These are phyloP conservation scores for Crax fasciolata DNA, from an alignment of 2,797 vertebrate species.

Conservation along the genomic window DNA sequence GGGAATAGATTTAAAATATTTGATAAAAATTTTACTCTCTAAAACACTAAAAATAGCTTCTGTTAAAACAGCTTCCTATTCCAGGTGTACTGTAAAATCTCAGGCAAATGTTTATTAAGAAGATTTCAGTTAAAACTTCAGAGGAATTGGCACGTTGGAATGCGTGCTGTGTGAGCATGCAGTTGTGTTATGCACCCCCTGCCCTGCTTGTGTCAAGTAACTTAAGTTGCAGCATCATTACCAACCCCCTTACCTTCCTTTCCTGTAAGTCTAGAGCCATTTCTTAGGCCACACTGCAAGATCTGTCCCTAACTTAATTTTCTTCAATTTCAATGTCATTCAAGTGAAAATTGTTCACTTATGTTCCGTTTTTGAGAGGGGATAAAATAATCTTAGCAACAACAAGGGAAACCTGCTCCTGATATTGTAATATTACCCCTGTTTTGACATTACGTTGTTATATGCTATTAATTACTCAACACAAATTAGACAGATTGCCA, in stretches of 20 bases:
- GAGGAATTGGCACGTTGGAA: neutral
- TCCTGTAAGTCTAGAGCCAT: neutral
- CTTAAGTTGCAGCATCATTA: neutral
- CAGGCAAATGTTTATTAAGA: neutral
- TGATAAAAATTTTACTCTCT: neutral
- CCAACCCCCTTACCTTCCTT: neutral
- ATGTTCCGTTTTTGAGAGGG: neutral
- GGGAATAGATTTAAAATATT: neutral
- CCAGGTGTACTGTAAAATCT: neutral
- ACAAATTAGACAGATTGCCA: conserved; percentile 16
- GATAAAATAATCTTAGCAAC: neutral
- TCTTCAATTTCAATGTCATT: neutral
- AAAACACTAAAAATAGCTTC: neutral
- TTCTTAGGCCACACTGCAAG: neutral
- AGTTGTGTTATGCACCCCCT: neutral
- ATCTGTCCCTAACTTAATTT: neutral
- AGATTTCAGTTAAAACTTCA: neutral
- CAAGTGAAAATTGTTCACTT: neutral
- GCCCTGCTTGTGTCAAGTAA: neutral
- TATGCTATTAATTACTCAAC: neutral
- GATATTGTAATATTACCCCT: neutral
- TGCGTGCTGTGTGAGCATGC: neutral
- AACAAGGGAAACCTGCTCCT: neutral
- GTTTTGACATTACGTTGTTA: conserved; percentile 9
- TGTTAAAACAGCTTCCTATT: neutral